phyloP scores from a whole-genome alignment of 1,140 invertebrate species.

The Oedothorax gibbosus region DNA sequence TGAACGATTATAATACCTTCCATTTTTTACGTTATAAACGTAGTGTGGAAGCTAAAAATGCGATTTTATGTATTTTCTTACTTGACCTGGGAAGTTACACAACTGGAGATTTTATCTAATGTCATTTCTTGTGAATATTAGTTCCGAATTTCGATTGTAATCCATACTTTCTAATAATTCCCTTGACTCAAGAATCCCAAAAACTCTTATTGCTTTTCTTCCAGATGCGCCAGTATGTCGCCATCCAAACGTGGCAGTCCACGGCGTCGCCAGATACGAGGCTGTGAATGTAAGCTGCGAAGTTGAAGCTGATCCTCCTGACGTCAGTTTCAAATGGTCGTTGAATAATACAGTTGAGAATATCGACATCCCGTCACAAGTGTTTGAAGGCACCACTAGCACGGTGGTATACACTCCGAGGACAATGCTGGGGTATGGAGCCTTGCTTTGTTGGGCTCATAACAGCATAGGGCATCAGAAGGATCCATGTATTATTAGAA shows the following conservation, averaged over 20 bases:
- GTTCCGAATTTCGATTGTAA: too few relatives aligned
- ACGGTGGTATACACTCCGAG: constrained; percentile 72
- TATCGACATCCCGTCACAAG: constrained; percentile 45
- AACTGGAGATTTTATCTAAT: too few relatives aligned
- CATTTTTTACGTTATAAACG: too few relatives aligned
- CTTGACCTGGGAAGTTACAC: too few relatives aligned
- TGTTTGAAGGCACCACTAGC: constrained; percentile 27
- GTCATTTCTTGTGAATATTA: too few relatives aligned
- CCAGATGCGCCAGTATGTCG: constrained; percentile 88
- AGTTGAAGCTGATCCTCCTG: constrained; percentile 64
- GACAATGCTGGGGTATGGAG: constrained; percentile 87
- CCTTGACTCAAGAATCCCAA: background rate
- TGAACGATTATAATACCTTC: too few relatives aligned
- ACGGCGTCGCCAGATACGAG: constrained; percentile 90
- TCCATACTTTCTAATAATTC: too few relatives aligned
- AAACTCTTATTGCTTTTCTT: background rate
- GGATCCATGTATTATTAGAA: constrained; percentile 87
- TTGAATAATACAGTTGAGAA: constrained; percentile 79
- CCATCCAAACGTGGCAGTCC: constrained; percentile 77
- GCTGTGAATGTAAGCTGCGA: constrained; percentile 87
- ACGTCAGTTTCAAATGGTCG: constrained; percentile 63
- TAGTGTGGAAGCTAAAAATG: too few relatives aligned
- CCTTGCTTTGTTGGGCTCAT: constrained; percentile 72
- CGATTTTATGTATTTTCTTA: too few relatives aligned
- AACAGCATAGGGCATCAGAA: constrained; percentile 76